Percentiles rank a stretch among this genome's conserved stretches.
These are phyloP conservation scores for Lasioglossum oenotherae DNA, from an alignment of 2,888 invertebrate genomes.

Conservation along the genomic window DNA sequence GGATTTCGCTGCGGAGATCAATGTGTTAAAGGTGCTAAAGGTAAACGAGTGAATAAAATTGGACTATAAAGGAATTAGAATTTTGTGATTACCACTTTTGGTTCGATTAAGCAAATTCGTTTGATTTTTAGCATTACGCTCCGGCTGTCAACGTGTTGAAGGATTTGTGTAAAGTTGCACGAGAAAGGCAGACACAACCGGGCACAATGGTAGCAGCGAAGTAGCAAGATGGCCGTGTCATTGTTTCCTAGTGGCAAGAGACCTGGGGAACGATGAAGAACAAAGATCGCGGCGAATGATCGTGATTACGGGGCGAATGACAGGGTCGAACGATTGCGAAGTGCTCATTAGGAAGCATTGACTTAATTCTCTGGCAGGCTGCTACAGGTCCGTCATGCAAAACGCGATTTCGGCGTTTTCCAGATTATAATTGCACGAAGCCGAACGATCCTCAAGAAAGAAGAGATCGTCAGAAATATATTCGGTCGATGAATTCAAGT, in stretches of 20 bases:
- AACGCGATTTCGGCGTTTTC: slow-evolving; percentile 14
- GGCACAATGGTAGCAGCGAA: neutral
- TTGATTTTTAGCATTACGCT: neutral
- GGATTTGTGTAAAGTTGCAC: neutral
- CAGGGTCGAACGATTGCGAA: slow-evolving; percentile 41
- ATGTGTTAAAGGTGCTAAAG: neutral
- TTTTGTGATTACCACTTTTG: neutral
- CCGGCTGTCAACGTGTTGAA: neutral
- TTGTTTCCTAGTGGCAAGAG: slow-evolving; percentile 33
- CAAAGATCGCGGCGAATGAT: slow-evolving; percentile 36
- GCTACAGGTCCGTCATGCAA: neutral
- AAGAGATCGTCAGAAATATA: neutral
- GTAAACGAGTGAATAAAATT: neutral
- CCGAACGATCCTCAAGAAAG: neutral
- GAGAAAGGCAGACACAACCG: neutral
- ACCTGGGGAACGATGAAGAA: neutral
- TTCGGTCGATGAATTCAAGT: neutral
- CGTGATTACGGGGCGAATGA: slow-evolving; percentile 41
- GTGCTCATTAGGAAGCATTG: slow-evolving; percentile 37
- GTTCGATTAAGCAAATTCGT: neutral
- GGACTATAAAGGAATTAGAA: neutral
- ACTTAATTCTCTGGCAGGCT: slow-evolving; percentile 20
- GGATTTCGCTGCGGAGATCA: neutral
- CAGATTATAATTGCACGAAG: neutral
- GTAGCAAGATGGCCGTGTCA: slow-evolving; percentile 17